A percentile compares a stretch with the other conserved stretches of the same genome.
Conservation (phyloP, 2,113 vertebrate genomes). For the Saimiri boliviensis region DNA sequence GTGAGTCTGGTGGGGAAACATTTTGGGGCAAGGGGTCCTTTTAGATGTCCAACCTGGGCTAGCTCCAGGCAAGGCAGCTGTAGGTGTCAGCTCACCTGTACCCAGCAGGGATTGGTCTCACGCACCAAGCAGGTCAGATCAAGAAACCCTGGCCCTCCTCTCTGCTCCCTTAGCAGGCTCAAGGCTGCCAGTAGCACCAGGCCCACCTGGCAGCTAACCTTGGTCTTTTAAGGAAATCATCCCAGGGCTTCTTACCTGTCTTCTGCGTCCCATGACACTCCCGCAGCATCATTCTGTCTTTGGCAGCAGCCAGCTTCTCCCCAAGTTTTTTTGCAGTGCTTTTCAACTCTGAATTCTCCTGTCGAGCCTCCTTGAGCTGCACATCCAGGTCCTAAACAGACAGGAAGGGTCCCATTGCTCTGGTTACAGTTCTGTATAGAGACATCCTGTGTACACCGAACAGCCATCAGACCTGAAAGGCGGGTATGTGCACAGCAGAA, state of each 20-base stretch:
- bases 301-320: conserved; percentile 90
- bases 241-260: conserved; percentile 83
- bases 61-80: background rate
- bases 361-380: conserved; percentile 87
- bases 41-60: background rate
- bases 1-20: background rate
- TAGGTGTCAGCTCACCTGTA: background rate
- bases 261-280: conserved; percentile 87
- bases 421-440: background rate
- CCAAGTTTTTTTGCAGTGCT: conserved; percentile 84
- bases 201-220: background rate
- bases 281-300: conserved; percentile 88
- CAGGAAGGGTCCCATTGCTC: background rate
- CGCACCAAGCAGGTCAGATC: background rate
- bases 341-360: conserved; percentile 87
- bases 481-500: background rate
- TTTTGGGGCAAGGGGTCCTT: background rate
- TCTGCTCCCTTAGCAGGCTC: background rate
- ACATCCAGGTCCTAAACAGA: conserved; percentile 89
- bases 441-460: background rate
- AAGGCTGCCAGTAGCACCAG: background rate
- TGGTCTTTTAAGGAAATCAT: background rate
- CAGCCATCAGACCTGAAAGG: background rate
- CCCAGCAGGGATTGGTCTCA: background rate
- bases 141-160: background rate